phyloP scores from a whole-genome alignment of 2,797 vertebrate species.

The Premnoplex brunnescens region DNA sequence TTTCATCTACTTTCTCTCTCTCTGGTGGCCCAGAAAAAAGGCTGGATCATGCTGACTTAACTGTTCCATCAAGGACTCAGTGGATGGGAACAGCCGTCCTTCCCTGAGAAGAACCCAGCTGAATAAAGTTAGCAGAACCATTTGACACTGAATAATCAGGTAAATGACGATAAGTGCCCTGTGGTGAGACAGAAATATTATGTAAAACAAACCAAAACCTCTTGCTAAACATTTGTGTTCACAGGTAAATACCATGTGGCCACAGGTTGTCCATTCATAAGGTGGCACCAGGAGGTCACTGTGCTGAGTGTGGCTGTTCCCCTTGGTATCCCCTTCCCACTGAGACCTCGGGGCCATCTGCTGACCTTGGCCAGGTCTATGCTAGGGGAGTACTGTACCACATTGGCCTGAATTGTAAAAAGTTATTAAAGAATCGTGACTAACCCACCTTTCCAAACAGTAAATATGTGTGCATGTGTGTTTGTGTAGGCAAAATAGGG shows the following conservation, averaged over 20 bases:
- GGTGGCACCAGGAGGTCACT: neutral
- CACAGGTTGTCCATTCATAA: neutral
- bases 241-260: neutral
- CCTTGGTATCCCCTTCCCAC: neutral
- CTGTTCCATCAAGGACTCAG: conserved; percentile 29
- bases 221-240: neutral
- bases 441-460: neutral
- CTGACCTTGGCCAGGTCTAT: neutral
- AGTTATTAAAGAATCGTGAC: neutral
- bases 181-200: neutral
- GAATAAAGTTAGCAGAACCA: conserved; percentile 35
- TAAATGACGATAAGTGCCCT: neutral
- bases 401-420: neutral
- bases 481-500: neutral
- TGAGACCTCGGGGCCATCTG: neutral
- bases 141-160: conserved; percentile 31
- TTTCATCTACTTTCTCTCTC: neutral
- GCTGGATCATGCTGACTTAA: neutral
- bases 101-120: conserved; percentile 65
- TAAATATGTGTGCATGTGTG: neutral
- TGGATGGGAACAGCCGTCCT: neutral
- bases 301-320: rapidly evolving
- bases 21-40: neutral
- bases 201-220: neutral
- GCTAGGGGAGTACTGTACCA: rapidly evolving